phyloP scores from a whole-genome alignment of 53 echinoderm and acorn worm species.

The Hippasteria phrygiana region DNA sequence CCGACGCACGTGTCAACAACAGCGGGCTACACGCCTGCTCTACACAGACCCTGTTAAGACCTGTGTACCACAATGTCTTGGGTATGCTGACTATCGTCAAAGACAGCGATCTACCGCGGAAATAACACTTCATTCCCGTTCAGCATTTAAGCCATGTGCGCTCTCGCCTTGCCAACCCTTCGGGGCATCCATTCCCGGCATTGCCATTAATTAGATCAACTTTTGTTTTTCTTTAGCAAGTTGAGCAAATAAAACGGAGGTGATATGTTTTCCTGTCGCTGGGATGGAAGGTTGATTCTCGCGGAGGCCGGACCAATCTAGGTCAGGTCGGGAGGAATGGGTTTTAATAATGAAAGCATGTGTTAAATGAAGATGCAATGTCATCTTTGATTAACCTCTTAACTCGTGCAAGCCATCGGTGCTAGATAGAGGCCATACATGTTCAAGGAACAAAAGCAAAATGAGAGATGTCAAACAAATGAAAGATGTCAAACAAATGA shows the following conservation, averaged over 20 bases:
- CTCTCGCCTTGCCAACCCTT: background rate
- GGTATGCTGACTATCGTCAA: background rate
- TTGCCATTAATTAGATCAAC: slow-evolving; percentile 21
- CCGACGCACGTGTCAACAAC: slow-evolving; percentile 5
- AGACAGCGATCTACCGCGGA: background rate
- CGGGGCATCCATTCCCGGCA: background rate
- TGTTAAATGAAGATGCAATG: background rate
- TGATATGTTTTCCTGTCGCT: background rate
- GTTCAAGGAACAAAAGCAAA: background rate
- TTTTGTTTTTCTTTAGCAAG: slow-evolving; percentile 3
- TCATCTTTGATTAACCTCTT: slow-evolving; percentile 12
- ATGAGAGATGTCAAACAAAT: too few species aligned
- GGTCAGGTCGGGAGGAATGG: background rate
- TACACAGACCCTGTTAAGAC: slow-evolving; percentile 8
- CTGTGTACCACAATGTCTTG: background rate
- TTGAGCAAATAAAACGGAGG: background rate
- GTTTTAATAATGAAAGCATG: slow-evolving; percentile 15
- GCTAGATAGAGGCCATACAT: background rate
- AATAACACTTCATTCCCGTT: background rate
- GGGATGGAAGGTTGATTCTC: background rate
- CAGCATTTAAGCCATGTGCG: background rate
- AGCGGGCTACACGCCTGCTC: background rate
- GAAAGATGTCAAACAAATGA: too few species aligned
- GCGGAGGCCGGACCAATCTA: background rate
- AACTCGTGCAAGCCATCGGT: background rate